A percentile compares a stretch with the other conserved stretches of the same genome.
Evolutionary conservation across 2,797 vertebrate genomes (phyloP).

Genomic region (Florisuga fusca): DNA sequence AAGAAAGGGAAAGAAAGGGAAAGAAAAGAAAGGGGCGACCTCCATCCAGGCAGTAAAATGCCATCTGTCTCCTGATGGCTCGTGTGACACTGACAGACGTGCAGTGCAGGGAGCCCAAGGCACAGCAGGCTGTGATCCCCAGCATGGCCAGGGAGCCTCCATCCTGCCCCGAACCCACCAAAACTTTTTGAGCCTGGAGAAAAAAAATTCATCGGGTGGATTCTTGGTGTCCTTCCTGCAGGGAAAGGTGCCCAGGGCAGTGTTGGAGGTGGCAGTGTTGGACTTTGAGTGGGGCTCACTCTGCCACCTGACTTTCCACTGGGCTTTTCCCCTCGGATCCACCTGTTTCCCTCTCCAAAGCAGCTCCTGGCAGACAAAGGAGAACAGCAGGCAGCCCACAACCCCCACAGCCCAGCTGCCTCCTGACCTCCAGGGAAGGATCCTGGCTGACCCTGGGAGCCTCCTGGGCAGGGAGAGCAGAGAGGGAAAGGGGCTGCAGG

Average conservation of each 20-base stretch:
- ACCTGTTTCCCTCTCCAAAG: constrained; percentile 16
- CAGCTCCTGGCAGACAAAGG: constrained; percentile 3
- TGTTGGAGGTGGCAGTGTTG: not conserved
- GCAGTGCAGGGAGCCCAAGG: constrained; percentile 13
- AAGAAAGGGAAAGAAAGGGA: not conserved
- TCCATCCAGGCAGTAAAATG: constrained; percentile 70
- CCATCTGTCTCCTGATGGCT: constrained; percentile 66
- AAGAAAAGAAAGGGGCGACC: not conserved
- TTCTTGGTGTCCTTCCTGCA: not conserved
- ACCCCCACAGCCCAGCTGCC: not conserved
- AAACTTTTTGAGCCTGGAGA: not conserved
- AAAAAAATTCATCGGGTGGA: not conserved
- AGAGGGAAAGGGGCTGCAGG: not conserved
- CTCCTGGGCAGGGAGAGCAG: not conserved
- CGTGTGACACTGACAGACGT: constrained; percentile 55
- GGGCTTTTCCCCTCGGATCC: not conserved
- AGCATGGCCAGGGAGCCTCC: not conserved
- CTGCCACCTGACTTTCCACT: not conserved
- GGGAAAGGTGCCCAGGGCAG: rapidly evolving
- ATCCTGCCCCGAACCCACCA: not conserved
- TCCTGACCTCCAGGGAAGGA: not conserved
- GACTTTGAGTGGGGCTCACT: not conserved
- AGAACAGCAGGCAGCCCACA: constrained; percentile 4
- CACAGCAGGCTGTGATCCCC: not conserved
- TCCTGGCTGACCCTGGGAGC: not conserved